Evolutionary conservation across 1,140 invertebrate species (phyloP), one percentile per base, ranked within the genome.

Genomic region (Lasioglossum baleicum): DNA sequence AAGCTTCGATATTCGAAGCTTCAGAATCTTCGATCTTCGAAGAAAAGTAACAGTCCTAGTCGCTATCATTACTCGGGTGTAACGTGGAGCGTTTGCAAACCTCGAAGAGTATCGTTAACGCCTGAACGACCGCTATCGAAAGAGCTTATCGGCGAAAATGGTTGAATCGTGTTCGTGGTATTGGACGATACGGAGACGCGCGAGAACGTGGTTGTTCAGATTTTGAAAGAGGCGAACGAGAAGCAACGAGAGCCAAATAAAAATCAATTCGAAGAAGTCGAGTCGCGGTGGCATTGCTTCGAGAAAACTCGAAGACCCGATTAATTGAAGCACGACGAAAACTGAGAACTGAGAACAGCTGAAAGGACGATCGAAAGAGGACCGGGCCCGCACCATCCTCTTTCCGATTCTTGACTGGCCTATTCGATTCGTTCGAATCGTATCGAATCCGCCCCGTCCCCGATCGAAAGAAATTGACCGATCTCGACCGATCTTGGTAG

Each of bases 401-500:
- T 20, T 17, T 53, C 67, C 31, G 40, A 81, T 61, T n/a, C 44
- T 7, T 44, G 22, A 72, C 42, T 58, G 51, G 60, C 35, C 44
- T 5, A 13, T 8, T 17, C 26, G 35, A 64, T 31, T 11, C 26
- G 15, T 7, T 15, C 4, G 26, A 35, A 35, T 35, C 35, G 35
- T 35, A 35, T 35, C 35, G 35, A 35, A 40, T 15, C 13, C 31
- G 51, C 17, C 7, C 5, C 13, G 51, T n/a, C 7, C 60, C 4
- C 20, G n/a, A 51, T 69, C 31, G 76, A 44, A 44, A 35, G 17
- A 75, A 40, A 40, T 48, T 7, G 56, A 15, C 3, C 51, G 51
- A 7, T 53, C 20, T 70, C 70, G 35, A 68, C 80, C 83, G 65
- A 73, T 80, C 40, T 65, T 60, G 79, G 51, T 53, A 6, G 51